Evolutionary conservation across 2,888 invertebrate genomes (phyloP), one percentile per base, ranked within the genome.

Genomic region (Ophonus ardosiacus): DNA sequence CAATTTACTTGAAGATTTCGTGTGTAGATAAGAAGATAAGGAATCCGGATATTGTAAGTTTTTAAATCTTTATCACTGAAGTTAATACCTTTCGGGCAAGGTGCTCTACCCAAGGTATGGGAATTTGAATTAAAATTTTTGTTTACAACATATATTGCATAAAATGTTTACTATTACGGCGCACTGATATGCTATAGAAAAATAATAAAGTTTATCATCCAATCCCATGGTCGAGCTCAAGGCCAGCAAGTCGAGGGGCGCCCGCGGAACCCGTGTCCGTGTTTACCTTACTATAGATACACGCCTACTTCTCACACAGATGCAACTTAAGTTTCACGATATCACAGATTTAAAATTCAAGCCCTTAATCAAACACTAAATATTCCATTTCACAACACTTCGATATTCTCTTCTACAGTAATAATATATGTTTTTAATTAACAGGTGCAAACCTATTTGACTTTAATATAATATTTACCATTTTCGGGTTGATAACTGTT

Each of bases 401-500:
- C 15, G 6, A 40, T 59, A 83, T 80, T 68, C 13, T 38, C 63
- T 31, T 51, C 56, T 31, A 63, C 56, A 40, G 76, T 7, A 80
- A 71, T 74, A 74, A 79, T 74, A 86, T 78, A 59, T 71, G 65
- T 71, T 24, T 86, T 83, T 81, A 81, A 85, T 86, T 86, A 86
- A 87, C 87, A 87, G 87, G 87, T 87, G 87, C 86, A 87, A 85
- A 85, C 85, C 71, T 86, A 85, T 85, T 86, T 85, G 82, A 86
- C 86, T 85, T 82, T 87, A 86, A 86, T 83, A 71, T 87, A 86
- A 89, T 90, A 90, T 90, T 95, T 95, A 97, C 97, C 97, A 97
- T 97, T 97, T 93, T 97, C 97, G 94, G 95, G 94, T 93, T 96
- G 94, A 94, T 95, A 96, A 94, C 95, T 97, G 94, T 96, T 97